Base-by-base conservation (phyloP, 2,888 invertebrate genomes). In the Clivina fossor region DNA sequence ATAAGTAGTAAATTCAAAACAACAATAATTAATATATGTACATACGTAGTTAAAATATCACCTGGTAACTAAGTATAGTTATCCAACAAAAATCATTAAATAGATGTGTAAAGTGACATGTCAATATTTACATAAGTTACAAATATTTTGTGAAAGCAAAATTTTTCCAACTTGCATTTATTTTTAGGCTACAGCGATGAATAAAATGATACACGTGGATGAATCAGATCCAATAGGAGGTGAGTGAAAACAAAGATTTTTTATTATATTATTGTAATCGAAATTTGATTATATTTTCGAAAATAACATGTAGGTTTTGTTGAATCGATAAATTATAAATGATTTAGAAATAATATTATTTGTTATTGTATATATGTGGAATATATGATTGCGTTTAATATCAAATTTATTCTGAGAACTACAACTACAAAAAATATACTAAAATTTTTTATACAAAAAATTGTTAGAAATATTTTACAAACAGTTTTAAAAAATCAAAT, bases 141-240 rank as follows among this genome's bases (percentile, higher is more conserved):
- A 47, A n/a, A 47, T 47, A 41, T 33, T 33, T n/a, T n/a, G n/a
- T 32, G 47, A 47, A 32, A 22, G 20, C 22, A 41, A 41, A 41
- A 19, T 33, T 47, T 20, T n/a, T n/a, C n/a, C n/a, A n/a, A n/a
- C n/a, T 4, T 41, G 50, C 40, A 20, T 40, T 38, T 50, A 50
- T 50, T 50, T 50, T 50, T 38, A 41, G 50, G 7, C 41, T 41
- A 19, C 50, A 40, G 41, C 50, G 19, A 32, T 20, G 32, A 13
- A 43, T 13, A 53, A 33, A 15, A 77, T 92, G 91, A 91, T 92
- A 74, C 88, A 87, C 75, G 92, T 93, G 58, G 92, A 92, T 75
- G 93, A 93, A 74, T 85, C 85, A 64, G 92, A 92, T 75, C 92
- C 92, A 62, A 85, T 91, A 66, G 91, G 90, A 77, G 91, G 92